These are phyloP conservation scores for Limanda limanda DNA, from an alignment of 2,113 vertebrate genomes.

Conservation along the genomic window DNA sequence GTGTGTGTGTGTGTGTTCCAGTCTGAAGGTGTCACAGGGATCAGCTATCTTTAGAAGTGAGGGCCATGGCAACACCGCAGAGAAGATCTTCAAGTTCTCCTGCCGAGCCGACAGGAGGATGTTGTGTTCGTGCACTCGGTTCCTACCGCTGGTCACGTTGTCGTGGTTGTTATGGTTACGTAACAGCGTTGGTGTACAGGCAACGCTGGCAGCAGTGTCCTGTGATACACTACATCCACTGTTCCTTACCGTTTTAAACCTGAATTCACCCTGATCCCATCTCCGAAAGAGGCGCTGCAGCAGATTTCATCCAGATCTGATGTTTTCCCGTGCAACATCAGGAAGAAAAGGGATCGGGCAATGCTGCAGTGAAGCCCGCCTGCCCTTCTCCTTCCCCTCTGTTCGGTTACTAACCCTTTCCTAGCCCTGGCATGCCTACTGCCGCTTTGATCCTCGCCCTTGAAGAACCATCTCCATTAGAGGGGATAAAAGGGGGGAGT, in stretches of 20 bases:
- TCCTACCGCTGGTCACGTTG: slow-evolving; percentile 53
- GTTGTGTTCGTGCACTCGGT: slow-evolving; percentile 32
- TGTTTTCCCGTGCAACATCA: slow-evolving; percentile 27
- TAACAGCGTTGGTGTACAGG: slow-evolving; percentile 54
- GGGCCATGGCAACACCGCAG: slow-evolving; percentile 28
- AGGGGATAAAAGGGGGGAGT: slow-evolving; percentile 33
- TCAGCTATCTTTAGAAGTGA: slow-evolving; percentile 34
- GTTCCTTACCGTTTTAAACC: slow-evolving; percentile 20
- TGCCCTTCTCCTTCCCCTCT: slow-evolving; percentile 5
- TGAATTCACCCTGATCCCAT: background rate
- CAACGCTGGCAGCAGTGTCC: slow-evolving; percentile 25
- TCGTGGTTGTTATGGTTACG: slow-evolving; percentile 70
- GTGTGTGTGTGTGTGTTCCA: slow-evolving; percentile 7
- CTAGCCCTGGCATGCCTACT: slow-evolving; percentile 41
- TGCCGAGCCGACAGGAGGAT: slow-evolving; percentile 32
- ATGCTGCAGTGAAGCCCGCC: slow-evolving; percentile 43
- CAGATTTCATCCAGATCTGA: slow-evolving; percentile 19
- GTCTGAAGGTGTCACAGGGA: slow-evolving; percentile 19
- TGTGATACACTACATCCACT: slow-evolving; percentile 9
- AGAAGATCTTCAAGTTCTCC: slow-evolving; percentile 41
- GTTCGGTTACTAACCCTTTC: slow-evolving; percentile 52
- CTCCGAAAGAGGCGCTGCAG: background rate
- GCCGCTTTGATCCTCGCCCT: slow-evolving; percentile 59
- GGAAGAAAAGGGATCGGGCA: slow-evolving; percentile 24
- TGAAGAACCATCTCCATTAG: slow-evolving; percentile 45